Conservation (phyloP, 2,797 vertebrate genomes). For the Gymnopithys bicolor region DNA sequence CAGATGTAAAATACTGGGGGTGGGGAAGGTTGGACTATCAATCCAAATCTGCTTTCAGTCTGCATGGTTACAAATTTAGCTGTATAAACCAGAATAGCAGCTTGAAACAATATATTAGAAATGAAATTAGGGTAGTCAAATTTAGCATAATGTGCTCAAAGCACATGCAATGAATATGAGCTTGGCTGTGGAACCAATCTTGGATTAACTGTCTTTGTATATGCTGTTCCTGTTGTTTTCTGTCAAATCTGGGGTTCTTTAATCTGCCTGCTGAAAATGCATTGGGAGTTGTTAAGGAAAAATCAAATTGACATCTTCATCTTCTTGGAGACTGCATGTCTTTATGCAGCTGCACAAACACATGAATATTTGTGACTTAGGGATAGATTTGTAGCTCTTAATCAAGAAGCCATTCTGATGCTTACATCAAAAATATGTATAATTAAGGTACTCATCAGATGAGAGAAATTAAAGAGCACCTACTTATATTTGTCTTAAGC, state of each 20-base stretch:
- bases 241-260: neutral
- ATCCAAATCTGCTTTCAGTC: neutral
- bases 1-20: neutral
- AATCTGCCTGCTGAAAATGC: neutral
- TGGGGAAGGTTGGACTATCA: neutral
- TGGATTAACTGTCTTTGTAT: neutral
- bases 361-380: neutral
- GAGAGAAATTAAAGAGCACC: neutral
- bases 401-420: neutral
- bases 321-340: neutral
- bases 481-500: neutral
- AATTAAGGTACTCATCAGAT: neutral
- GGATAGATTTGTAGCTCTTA: neutral
- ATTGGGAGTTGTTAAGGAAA: neutral
- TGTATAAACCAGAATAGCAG: neutral
- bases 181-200: conserved; percentile 4
- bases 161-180: neutral
- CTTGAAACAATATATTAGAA: neutral
- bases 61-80: neutral
- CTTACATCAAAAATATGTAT: neutral
- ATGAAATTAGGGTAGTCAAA: neutral
- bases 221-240: neutral
- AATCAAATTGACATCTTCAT: neutral
- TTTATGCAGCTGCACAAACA: neutral
- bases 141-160: neutral